A percentile compares a stretch with the other conserved stretches of the same genome.
These are phyloP conservation scores for Poeciliopsis infans DNA, from an alignment of 2,797 vertebrate genomes.

Conservation along the genomic window DNA sequence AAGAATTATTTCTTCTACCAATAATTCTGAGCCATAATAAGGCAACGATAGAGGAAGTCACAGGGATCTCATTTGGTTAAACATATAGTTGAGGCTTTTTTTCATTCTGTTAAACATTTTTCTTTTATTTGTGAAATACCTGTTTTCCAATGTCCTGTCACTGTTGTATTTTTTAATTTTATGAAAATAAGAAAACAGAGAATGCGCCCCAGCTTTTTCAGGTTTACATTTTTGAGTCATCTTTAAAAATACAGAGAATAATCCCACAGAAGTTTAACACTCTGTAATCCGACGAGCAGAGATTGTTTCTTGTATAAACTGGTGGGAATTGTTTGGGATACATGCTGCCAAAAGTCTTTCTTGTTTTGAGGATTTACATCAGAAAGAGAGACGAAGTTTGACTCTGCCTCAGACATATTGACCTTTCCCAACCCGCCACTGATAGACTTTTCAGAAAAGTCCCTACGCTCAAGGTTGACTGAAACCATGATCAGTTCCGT, in stretches of 20 bases:
- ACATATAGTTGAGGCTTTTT: neutral
- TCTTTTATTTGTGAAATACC: neutral
- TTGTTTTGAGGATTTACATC: conserved; percentile 17
- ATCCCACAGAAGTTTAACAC: conserved; percentile 44
- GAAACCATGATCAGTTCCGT: conserved; percentile 51
- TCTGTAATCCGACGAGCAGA: conserved; percentile 36
- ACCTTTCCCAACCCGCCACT: conserved; percentile 21
- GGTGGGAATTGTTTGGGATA: conserved; percentile 15
- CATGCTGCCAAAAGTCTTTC: conserved; percentile 8
- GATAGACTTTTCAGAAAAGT: conserved; percentile 49
- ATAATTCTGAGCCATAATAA: neutral
- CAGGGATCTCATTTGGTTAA: conserved; percentile 3
- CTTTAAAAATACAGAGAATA: conserved; percentile 28
- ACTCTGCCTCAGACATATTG: conserved; percentile 28
- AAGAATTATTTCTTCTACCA: too few species aligned
- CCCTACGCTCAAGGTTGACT: conserved; percentile 38
- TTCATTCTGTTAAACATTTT: conserved; percentile 2
- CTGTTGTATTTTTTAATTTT: neutral
- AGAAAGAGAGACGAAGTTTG: conserved; percentile 6
- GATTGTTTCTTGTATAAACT: conserved; percentile 31
- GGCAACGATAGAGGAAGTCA: conserved; percentile 37
- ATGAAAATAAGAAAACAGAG: neutral
- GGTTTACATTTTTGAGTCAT: conserved; percentile 20
- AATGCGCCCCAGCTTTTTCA: conserved; percentile 36
- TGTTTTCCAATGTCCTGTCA: neutral